A percentile compares a stretch with the other conserved stretches of the same genome.
Evolutionary conservation across 2,113 vertebrate species (phyloP).

Genomic region (Lepisosteus osseus): DNA sequence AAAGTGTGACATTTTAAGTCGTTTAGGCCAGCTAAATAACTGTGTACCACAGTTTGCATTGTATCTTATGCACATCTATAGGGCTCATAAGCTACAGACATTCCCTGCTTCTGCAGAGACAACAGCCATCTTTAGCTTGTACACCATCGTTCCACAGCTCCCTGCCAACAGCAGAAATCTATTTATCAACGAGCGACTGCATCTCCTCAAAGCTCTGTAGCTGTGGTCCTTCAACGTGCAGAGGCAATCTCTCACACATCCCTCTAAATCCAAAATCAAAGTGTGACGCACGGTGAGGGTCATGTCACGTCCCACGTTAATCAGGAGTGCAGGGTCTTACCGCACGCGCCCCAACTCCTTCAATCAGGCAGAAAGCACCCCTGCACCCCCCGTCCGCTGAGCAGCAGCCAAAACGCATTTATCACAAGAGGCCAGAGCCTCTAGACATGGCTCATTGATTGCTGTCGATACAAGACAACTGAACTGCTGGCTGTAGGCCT

Average conservation of each 20-base stretch:
- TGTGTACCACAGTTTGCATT: too few relatives aligned
- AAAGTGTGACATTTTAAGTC: too few relatives aligned
- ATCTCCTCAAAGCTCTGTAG: not conserved
- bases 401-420: not conserved
- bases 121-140: too few relatives aligned
- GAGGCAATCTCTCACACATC: not conserved
- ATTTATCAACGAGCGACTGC: not conserved
- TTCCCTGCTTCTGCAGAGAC: not conserved
- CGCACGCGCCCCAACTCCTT: not conserved
- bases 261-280: not conserved
- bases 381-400: not conserved
- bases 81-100: not conserved
- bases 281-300: not conserved
- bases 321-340: too few relatives aligned
- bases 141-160: not conserved
- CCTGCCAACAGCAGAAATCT: not conserved
- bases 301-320: too few relatives aligned
- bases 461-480: too few relatives aligned
- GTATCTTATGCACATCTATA: too few relatives aligned
- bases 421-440: not conserved
- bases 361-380: not conserved
- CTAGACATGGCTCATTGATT: not conserved
- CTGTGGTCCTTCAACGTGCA: not conserved
- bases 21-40: too few relatives aligned
- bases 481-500: too few relatives aligned